These are phyloP conservation scores for Gastrophryne carolinensis DNA, from an alignment of 2,797 vertebrate species.

Conservation along the genomic window DNA sequence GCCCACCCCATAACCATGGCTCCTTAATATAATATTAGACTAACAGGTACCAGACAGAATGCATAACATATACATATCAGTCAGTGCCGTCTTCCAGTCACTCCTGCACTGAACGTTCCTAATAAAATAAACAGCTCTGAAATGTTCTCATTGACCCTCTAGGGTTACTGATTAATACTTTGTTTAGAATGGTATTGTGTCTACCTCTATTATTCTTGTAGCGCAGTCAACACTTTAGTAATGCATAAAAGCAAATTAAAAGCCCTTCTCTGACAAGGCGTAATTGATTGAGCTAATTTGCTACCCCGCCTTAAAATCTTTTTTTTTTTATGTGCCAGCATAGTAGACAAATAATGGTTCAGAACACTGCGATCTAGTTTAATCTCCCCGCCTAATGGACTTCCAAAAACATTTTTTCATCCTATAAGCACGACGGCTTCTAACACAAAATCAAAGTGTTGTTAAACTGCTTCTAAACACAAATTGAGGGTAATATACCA, in stretches of 20 bases:
- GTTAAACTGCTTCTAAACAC: slow-evolving; percentile 72
- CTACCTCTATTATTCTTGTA: background rate
- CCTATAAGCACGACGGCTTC: slow-evolving; percentile 54
- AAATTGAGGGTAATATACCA: slow-evolving; percentile 70
- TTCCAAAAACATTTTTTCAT: slow-evolving; percentile 48
- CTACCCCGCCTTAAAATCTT: slow-evolving; percentile 31
- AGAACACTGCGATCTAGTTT: slow-evolving; percentile 24
- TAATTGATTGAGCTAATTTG: slow-evolving; percentile 18
- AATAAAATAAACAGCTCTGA: background rate
- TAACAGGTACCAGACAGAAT: background rate
- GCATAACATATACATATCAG: background rate
- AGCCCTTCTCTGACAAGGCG: slow-evolving; percentile 41
- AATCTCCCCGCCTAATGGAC: slow-evolving; percentile 38
- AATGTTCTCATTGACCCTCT: background rate
- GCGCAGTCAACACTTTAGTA: slow-evolving; percentile 8
- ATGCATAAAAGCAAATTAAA: background rate
- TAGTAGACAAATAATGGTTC: slow-evolving; percentile 54
- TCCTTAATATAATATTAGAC: background rate
- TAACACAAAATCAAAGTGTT: slow-evolving; percentile 64
- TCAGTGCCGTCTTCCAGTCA: background rate
- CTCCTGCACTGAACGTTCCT: background rate
- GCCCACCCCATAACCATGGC: background rate
- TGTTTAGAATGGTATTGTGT: background rate
- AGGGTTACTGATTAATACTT: background rate
- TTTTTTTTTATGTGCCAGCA: slow-evolving; percentile 37